These are phyloP conservation scores for Ichneumon xanthorius DNA, from an alignment of 2,888 invertebrate genomes.

Conservation along the genomic window DNA sequence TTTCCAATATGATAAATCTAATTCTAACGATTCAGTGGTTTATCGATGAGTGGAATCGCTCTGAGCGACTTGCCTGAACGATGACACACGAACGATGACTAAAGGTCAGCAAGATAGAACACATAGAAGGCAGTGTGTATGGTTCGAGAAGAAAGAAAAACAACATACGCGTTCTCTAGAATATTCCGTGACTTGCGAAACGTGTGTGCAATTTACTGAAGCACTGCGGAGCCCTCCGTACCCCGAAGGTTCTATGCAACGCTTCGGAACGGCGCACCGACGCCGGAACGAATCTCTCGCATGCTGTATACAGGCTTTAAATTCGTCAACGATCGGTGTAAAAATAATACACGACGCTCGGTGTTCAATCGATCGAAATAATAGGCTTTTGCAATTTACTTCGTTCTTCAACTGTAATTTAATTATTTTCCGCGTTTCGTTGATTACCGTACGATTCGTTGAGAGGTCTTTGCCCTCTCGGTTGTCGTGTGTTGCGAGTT, in stretches of 20 bases:
- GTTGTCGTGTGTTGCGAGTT: slow-evolving; percentile 44
- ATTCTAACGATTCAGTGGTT: not conserved
- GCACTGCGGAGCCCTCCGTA: not conserved
- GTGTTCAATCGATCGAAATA: slow-evolving; percentile 7
- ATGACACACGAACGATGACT: slow-evolving; percentile 1
- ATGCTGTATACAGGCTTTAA: not conserved
- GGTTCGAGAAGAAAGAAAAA: not conserved
- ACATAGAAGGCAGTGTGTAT: not conserved
- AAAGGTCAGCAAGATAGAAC: slow-evolving; percentile 15
- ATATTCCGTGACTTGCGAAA: slow-evolving; percentile 8
- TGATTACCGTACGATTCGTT: slow-evolving; percentile 25
- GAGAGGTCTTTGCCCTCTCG: slow-evolving; percentile 53
- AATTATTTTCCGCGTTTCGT: not conserved
- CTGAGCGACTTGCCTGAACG: not conserved
- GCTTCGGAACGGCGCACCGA: not conserved
- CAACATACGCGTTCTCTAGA: slow-evolving; percentile 4
- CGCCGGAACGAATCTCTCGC: not conserved
- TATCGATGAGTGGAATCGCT: not conserved
- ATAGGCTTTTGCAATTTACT: not conserved
- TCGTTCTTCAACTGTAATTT: not conserved
- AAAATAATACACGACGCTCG: not conserved
- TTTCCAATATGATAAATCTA: not conserved
- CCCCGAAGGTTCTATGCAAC: slow-evolving; percentile 45
- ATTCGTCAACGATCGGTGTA: not conserved
- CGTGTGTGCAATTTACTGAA: not conserved